phyloP scores from a whole-genome alignment of 2,797 vertebrate genomes.

The Huso huso region DNA sequence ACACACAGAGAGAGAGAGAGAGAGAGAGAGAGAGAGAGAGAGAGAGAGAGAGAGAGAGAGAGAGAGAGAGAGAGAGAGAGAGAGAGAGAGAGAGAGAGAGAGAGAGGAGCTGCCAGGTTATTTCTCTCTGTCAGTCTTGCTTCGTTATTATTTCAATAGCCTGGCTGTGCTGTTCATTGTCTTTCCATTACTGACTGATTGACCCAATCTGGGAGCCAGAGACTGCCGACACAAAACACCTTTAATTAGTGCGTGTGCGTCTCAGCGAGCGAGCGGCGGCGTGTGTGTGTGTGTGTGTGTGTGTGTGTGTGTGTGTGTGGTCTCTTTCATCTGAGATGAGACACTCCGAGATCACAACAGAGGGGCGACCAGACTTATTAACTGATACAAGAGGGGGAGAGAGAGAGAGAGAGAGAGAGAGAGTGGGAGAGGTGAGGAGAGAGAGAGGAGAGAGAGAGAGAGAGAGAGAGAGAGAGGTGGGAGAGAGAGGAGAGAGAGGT shows the following conservation, averaged over 20 bases:
- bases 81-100: slow-evolving; percentile 2
- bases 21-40: slow-evolving; percentile 8
- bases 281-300: slow-evolving; percentile 40
- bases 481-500: slow-evolving; percentile 17
- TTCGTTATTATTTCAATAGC: too few species aligned
- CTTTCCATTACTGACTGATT: slow-evolving; percentile 27
- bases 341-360: slow-evolving; percentile 50
- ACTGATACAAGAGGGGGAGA: slow-evolving; percentile 40
- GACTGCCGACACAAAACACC: too few species aligned
- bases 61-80: slow-evolving; percentile 4
- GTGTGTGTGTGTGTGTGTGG: slow-evolving; percentile 41
- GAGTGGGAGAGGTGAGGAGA: slow-evolving; percentile 10
- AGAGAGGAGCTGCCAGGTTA: background rate
- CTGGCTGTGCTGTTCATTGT: background rate
- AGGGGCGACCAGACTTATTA: slow-evolving; percentile 40
- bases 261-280: background rate
- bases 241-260: slow-evolving; percentile 30
- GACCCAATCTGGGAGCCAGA: slow-evolving; percentile 28
- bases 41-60: background rate
- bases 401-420: slow-evolving; percentile 52
- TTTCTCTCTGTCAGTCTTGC: slow-evolving; percentile 9
- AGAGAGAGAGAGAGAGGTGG: background rate
- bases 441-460: background rate
- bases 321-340: slow-evolving; percentile 41
- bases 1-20: slow-evolving; percentile 5